These are phyloP conservation scores for Stichodactyla helianthus DNA, from an alignment of 64 coral and sea anemone species.

Conservation along the genomic window DNA sequence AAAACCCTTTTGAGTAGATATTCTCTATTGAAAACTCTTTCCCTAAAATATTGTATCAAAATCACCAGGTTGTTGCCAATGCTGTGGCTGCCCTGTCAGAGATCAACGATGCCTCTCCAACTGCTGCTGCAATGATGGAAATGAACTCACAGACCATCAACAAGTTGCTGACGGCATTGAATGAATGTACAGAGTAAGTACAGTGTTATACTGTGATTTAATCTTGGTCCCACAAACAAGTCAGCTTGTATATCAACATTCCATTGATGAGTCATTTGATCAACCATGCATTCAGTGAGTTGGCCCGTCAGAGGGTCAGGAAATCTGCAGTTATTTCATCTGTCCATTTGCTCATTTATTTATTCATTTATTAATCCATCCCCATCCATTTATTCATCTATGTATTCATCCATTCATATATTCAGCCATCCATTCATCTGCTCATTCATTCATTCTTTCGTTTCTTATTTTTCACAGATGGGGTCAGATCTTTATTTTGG, in stretches of 20 bases:
- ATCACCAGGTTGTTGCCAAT: slow-evolving; percentile 89
- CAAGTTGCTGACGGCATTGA: slow-evolving; percentile 90
- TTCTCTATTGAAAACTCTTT: too few relatives aligned
- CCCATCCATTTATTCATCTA: neutral
- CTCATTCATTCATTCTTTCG: neutral
- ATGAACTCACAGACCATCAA: slow-evolving; percentile 97
- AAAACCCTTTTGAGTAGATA: too few relatives aligned
- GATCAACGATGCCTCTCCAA: slow-evolving; percentile 88
- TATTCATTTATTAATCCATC: neutral
- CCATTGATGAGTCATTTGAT: neutral
- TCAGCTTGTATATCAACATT: neutral
- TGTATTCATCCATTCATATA: neutral
- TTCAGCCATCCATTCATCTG: neutral
- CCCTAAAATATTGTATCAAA: too few relatives aligned
- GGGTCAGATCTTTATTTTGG: slow-evolving; percentile 99
- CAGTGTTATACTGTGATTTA: too few relatives aligned
- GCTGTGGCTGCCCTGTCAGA: slow-evolving; percentile 95
- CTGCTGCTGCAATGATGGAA: slow-evolving; percentile 91
- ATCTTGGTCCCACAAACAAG: neutral
- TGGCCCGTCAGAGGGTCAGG: too few relatives aligned
- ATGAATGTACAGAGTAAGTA: slow-evolving; percentile 99
- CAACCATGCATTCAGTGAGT: too few relatives aligned
- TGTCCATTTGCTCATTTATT: neutral
- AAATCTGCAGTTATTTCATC: neutral
- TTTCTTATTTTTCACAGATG: slow-evolving; percentile 14